Evolutionary conservation across 2,888 invertebrate species (phyloP), one percentile per base, ranked within the genome.

Genomic region (Nomada hirtipes): DNA sequence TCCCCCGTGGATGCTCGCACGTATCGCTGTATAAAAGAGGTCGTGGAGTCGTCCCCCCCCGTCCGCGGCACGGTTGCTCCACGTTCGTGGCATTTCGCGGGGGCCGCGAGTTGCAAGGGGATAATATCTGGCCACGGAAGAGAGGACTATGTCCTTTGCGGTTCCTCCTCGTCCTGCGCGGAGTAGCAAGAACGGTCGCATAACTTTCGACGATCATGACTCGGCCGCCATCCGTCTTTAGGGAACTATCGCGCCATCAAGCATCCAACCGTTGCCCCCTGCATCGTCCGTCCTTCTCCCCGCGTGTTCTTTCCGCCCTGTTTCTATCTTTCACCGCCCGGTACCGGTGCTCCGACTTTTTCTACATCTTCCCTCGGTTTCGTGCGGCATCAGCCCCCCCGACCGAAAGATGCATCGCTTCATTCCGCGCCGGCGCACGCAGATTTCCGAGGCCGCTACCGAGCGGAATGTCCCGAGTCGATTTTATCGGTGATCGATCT

Each of bases 381-480:
- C 73, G 74, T 18, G 44, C 75, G 68, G 82, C 79, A 71, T 71
- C 84, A 64, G 53, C 64, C 59, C 50, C 10, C 29, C 7, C 36
- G 15, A 29, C 47, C 71, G 85, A 88, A 90, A 91, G 91, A 92
- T 91, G 85, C 91, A 91, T 92, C 88, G 90, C 92, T 92, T 91
- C 90, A 92, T 92, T 92, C 89, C 85, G 79, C 85, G 76, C 81
- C 76, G 76, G 57, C 83, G 83, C 64, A 72, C 81, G 79, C 85
- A 71, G 77, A 85, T 86, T 67, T 86, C 76, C 47, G 47, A 59
- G 29, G 83, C 79, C 73, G 83, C 83, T 84, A 78, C 82, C 82
- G 83, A 83, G 68, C 75, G 81, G 81, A 73, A 82, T 76, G 79
- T 67, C 72, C 42, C 64, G 69, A 55, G 59, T 68, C 47, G 26